phyloP scores from a whole-genome alignment of 2,888 invertebrate genomes.

The Aspidiotus rigidus region DNA sequence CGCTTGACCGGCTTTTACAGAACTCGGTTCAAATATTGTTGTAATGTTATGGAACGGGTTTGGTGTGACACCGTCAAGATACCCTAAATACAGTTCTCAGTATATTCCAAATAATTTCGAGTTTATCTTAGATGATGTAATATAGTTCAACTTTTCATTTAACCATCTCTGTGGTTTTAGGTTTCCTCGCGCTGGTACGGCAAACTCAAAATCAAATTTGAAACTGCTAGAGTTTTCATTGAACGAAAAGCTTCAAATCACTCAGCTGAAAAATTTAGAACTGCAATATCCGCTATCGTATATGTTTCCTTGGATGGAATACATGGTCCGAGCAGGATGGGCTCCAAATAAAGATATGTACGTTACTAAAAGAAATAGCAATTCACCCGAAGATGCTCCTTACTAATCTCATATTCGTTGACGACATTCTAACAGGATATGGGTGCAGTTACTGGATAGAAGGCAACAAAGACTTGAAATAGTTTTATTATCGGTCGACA shows the following conservation, averaged over 20 bases:
- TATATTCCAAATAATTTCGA: no score
- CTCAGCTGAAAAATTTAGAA: constrained; percentile 65
- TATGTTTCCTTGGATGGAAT: constrained; percentile 88
- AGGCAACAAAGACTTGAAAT: constrained; percentile 77
- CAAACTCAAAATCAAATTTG: constrained; percentile 80
- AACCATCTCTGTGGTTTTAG: constrained; percentile 46
- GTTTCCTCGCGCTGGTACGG: constrained; percentile 78
- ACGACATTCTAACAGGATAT: constrained; percentile 55
- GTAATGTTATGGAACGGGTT: no score
- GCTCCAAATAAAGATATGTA: constrained; percentile 81
- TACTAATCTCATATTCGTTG: not conserved
- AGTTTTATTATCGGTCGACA: constrained; percentile 67
- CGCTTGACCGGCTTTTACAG: no score
- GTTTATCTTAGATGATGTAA: no score
- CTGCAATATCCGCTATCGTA: constrained; percentile 65
- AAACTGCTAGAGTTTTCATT: constrained; percentile 74
- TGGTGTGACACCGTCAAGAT: no score
- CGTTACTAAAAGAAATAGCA: constrained; percentile 43
- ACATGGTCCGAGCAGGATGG: constrained; percentile 92
- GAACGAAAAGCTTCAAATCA: constrained; percentile 56
- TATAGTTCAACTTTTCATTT: no score
- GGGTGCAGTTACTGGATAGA: constrained; percentile 83
- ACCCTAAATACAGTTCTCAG: no score
- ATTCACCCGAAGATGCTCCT: not conserved
- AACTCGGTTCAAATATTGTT: no score